These are phyloP conservation scores for Apodemus speciosus DNA, from an alignment of 2,113 vertebrate genomes.

Conservation along the genomic window DNA sequence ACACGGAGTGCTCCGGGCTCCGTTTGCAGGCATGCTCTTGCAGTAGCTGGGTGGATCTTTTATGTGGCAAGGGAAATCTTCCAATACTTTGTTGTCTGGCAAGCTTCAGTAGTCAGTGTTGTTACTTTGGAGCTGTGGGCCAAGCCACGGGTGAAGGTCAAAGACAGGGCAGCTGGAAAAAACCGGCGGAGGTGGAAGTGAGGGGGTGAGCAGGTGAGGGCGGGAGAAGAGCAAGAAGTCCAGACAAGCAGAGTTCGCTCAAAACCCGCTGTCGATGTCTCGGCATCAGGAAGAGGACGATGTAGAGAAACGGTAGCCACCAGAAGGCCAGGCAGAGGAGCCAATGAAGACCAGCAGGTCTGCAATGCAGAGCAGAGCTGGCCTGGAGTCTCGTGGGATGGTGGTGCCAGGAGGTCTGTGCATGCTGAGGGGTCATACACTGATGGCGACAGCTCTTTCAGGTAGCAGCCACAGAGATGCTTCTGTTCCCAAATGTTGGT, in stretches of 20 bases:
- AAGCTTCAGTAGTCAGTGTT: not conserved
- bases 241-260: not conserved
- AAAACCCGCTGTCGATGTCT: not conserved
- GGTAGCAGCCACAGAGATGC: not conserved
- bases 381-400: not conserved
- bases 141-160: conserved; percentile 46
- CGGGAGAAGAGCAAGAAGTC: not conserved
- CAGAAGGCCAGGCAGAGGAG: not conserved
- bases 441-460: conserved; percentile 14
- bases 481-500: not conserved
- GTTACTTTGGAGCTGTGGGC: not conserved
- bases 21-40: not conserved
- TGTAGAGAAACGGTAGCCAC: not conserved
- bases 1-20: not conserved
- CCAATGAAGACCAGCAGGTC: not conserved
- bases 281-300: not conserved
- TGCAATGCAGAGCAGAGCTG: not conserved
- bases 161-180: conserved; percentile 21
- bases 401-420: not conserved
- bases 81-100: conserved; percentile 31
- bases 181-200: not conserved
- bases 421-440: not conserved
- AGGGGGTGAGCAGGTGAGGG: not conserved
- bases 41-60: not conserved
- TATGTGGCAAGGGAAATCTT: conserved; percentile 49